Percentiles rank a stretch among this genome's conserved stretches.
phyloP scores from a whole-genome alignment of 2,797 vertebrate species.

The Danio kyathit region DNA sequence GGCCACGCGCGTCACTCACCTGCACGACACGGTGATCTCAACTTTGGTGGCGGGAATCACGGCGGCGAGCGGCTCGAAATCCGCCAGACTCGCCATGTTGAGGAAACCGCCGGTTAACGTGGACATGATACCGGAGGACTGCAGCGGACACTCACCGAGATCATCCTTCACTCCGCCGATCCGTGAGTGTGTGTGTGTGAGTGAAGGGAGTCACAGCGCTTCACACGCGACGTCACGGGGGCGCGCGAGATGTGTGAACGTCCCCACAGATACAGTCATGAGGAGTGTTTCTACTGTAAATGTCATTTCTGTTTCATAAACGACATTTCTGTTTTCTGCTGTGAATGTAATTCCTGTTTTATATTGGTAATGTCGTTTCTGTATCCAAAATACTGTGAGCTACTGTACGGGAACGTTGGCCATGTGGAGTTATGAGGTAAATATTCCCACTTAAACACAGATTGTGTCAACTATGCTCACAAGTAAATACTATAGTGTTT shows the following conservation, averaged over 20 bases:
- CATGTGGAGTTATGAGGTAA: too few species aligned
- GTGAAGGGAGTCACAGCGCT: slow-evolving; percentile 41
- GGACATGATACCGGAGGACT: slow-evolving; percentile 20
- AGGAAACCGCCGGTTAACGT: slow-evolving; percentile 71
- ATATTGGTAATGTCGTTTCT: too few species aligned
- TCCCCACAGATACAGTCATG: too few species aligned
- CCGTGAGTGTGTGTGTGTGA: slow-evolving; percentile 23
- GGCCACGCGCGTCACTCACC: slow-evolving; percentile 80
- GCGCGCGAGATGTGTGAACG: slow-evolving; percentile 35
- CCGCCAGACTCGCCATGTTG: slow-evolving; percentile 89
- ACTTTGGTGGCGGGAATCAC: slow-evolving; percentile 96
- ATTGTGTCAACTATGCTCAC: too few species aligned
- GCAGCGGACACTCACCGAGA: slow-evolving; percentile 12
- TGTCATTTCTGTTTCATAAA: too few species aligned
- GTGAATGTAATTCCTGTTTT: too few species aligned
- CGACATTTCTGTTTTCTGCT: too few species aligned
- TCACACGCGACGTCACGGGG: slow-evolving; percentile 53
- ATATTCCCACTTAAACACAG: too few species aligned
- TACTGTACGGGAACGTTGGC: too few species aligned
- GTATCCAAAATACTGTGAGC: too few species aligned
- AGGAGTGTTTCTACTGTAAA: too few species aligned
- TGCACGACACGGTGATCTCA: slow-evolving; percentile 94
- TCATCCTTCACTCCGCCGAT: slow-evolving; percentile 31
- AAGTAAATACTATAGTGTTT: too few species aligned
- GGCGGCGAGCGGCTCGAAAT: slow-evolving; percentile 89